phyloP scores from a whole-genome alignment of 1,140 invertebrate species.

The Drosophila dunni region DNA sequence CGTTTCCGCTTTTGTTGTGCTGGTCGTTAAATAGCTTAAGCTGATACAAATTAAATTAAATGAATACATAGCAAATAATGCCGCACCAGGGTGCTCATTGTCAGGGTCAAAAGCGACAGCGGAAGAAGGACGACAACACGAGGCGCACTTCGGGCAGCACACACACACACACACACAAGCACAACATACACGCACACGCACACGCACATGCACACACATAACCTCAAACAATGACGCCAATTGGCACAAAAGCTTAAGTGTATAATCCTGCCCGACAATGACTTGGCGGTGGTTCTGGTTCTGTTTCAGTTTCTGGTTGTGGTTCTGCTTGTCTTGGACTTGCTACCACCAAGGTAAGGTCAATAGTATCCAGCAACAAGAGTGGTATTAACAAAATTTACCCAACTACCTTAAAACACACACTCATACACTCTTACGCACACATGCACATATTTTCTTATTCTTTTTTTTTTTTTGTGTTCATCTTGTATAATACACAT shows the following conservation, averaged over 20 bases:
- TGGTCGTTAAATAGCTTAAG: constrained; percentile 60
- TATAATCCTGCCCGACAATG: constrained; percentile 41
- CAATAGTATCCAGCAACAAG: constrained; percentile 36
- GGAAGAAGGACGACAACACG: constrained; percentile 10
- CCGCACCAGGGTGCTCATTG: constrained; percentile 51
- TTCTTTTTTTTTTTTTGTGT: background rate
- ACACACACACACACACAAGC: constrained; percentile 7
- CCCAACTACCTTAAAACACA: background rate
- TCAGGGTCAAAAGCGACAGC: constrained; percentile 51
- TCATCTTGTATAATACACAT: background rate
- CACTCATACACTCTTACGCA: no score
- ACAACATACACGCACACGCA: background rate
- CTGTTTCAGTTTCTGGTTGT: constrained; percentile 1
- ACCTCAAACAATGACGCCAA: constrained; percentile 64
- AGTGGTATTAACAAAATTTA: constrained; percentile 20
- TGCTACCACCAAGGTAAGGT: constrained; percentile 34
- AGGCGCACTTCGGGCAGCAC: constrained; percentile 8
- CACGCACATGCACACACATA: constrained; percentile 28
- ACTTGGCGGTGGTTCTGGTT: constrained; percentile 6
- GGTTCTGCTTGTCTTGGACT: background rate
- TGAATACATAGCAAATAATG: constrained; percentile 55
- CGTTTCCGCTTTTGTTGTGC: constrained; percentile 41
- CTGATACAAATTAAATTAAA: constrained; percentile 67
- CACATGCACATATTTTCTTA: background rate
- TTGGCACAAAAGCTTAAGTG: constrained; percentile 52